Percentiles rank a stretch among this genome's conserved stretches.
These are phyloP conservation scores for Cataglyphis hispanica DNA, from an alignment of 1,140 invertebrate genomes.

Conservation along the genomic window DNA sequence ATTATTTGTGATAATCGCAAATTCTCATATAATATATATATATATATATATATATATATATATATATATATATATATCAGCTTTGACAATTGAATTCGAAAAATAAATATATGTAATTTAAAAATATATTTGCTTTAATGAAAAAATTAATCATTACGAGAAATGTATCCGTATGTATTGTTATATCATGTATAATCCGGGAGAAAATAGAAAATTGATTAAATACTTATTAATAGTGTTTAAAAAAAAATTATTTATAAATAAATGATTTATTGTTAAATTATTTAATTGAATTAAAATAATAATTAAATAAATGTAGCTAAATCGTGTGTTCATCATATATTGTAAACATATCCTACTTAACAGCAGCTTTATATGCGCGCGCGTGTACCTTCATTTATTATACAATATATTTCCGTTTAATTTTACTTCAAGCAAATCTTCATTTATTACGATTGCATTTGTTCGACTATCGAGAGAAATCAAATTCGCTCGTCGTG, in stretches of 20 bases:
- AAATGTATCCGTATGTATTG: neutral
- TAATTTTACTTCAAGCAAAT: constrained; percentile 1
- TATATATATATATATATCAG: neutral
- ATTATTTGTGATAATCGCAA: neutral
- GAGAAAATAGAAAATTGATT: neutral
- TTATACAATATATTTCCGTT: neutral
- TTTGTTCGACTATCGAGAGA: constrained; percentile 41
- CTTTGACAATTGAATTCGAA: neutral
- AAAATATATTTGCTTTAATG: neutral
- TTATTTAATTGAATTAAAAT: too few relatives aligned
- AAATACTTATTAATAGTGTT: neutral
- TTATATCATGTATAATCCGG: neutral
- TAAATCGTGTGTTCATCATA: neutral
- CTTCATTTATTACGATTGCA: constrained; percentile 39
- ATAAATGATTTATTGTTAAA: too few relatives aligned
- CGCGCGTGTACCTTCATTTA: neutral
- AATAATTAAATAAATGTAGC: neutral
- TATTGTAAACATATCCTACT: neutral
- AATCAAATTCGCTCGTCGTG: constrained; percentile 3
- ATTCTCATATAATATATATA: too few relatives aligned
- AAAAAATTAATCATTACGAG: neutral
- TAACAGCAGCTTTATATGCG: neutral
- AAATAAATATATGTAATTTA: neutral
- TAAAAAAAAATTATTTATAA: neutral
- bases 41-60: too few relatives aligned